Conservation (phyloP, 2,113 vertebrate genomes). For the Ceuthmochares aereus region DNA sequence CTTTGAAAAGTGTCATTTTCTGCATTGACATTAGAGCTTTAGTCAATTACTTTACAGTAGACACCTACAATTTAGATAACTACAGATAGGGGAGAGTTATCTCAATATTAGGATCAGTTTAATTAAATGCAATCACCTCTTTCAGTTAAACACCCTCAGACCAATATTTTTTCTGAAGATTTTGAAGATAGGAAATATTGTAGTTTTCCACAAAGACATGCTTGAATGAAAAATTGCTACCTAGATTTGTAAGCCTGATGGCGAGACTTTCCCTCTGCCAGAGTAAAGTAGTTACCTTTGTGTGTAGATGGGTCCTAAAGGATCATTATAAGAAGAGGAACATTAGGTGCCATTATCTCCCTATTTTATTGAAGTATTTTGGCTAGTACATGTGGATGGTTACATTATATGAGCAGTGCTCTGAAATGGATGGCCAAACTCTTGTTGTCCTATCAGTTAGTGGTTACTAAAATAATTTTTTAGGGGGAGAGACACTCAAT, state of each 20-base stretch:
- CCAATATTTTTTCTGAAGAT: conserved; percentile 23
- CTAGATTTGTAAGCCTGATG: conserved; percentile 12
- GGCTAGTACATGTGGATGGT: background rate
- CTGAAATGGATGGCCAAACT: background rate
- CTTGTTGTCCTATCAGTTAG: background rate
- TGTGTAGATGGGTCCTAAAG: conserved; percentile 38
- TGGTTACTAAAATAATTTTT: background rate
- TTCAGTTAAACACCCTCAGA: background rate
- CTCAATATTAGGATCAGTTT: conserved; percentile 29
- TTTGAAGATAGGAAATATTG: background rate
- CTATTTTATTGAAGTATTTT: background rate
- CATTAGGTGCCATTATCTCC: conserved; percentile 28
- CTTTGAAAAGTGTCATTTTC: conserved; percentile 51
- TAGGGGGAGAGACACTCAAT: background rate
- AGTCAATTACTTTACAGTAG: background rate
- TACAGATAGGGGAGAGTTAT: conserved; percentile 14
- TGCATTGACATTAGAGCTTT: conserved; percentile 16
- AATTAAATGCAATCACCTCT: conserved; percentile 51
- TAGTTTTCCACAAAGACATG: conserved; percentile 19
- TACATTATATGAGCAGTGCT: background rate
- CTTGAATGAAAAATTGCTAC: conserved; percentile 38
- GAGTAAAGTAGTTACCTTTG: conserved; percentile 42
- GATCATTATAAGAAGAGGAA: conserved; percentile 29
- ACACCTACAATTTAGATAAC: conserved; percentile 2
- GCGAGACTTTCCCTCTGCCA: conserved; percentile 1